Percentiles rank a stretch among this genome's conserved stretches.
phyloP scores from a whole-genome alignment of 2,797 vertebrate genomes.

The Cyprinella venusta region DNA sequence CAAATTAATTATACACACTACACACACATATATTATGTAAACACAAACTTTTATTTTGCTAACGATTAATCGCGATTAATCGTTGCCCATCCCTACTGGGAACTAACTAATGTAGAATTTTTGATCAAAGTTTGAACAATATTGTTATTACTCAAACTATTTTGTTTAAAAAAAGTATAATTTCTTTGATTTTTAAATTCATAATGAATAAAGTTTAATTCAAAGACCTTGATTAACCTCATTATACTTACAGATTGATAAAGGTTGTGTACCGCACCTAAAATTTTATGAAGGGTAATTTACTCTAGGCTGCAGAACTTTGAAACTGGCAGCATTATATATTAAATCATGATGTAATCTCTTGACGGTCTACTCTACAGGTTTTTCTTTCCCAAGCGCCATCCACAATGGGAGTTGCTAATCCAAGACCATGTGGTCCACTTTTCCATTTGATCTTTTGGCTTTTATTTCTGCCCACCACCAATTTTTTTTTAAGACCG shows the following conservation, averaged over 20 bases:
- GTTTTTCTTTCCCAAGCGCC: conserved; percentile 53
- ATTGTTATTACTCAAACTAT: no score
- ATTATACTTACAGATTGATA: not conserved
- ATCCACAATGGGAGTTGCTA: conserved; percentile 60
- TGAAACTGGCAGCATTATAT: not conserved
- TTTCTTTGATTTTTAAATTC: not conserved
- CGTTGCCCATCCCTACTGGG: no score
- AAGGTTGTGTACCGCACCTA: not conserved
- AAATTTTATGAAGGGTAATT: conserved; percentile 34
- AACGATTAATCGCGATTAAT: no score
- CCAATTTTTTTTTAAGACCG: not conserved
- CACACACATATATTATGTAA: no score
- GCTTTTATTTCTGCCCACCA: conserved; percentile 25
- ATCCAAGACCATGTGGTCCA: conserved; percentile 75
- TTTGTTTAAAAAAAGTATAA: no score
- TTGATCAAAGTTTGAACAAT: conserved; percentile 54
- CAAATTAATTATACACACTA: no score
- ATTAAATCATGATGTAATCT: conserved; percentile 59
- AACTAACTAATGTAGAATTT: conserved; percentile 70
- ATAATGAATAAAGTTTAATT: not conserved
- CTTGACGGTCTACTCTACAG: conserved; percentile 34
- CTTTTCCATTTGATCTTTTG: conserved; percentile 41
- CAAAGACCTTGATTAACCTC: not conserved
- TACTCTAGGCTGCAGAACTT: not conserved
- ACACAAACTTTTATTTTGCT: no score